Percentiles rank a stretch among this genome's conserved stretches.
These are phyloP conservation scores for Gracilinanus agilis DNA, from an alignment of 2,113 vertebrate species.

Conservation along the genomic window DNA sequence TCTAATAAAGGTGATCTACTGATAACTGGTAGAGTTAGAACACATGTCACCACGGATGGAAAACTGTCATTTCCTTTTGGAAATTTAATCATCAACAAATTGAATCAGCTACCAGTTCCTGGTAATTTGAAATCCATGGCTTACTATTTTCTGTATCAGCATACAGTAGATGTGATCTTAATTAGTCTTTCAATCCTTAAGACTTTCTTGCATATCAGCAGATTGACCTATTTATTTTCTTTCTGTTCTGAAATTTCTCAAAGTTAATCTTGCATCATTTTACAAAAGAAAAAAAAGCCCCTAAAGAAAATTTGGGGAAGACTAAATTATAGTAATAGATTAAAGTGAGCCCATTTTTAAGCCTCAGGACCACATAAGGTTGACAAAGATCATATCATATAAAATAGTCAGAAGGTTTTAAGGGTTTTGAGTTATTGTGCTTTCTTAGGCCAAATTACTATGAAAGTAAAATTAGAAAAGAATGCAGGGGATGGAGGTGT, in stretches of 20 bases:
- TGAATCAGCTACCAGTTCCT: neutral
- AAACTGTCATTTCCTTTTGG: neutral
- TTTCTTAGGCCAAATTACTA: constrained; percentile 33
- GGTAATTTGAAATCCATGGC: neutral
- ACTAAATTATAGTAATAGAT: neutral
- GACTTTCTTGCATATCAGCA: neutral
- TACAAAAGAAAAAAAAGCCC: neutral
- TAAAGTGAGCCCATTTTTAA: neutral
- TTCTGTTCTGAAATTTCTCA: neutral
- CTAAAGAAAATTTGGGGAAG: neutral
- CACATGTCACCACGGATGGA: neutral
- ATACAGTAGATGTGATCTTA: neutral
- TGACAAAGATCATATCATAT: neutral
- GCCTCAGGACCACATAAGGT: neutral
- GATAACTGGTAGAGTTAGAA: constrained; percentile 54
- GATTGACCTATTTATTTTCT: neutral
- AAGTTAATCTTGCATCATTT: neutral
- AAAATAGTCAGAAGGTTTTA: neutral
- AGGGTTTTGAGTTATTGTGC: neutral
- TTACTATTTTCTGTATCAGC: neutral
- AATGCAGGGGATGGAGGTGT: neutral
- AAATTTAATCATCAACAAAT: neutral
- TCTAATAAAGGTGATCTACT: constrained; percentile 68
- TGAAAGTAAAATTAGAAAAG: neutral
- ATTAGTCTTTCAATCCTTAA: neutral